These are phyloP conservation scores for Ochlodes sylvanus DNA, from an alignment of 2,888 invertebrate species.

Conservation along the genomic window DNA sequence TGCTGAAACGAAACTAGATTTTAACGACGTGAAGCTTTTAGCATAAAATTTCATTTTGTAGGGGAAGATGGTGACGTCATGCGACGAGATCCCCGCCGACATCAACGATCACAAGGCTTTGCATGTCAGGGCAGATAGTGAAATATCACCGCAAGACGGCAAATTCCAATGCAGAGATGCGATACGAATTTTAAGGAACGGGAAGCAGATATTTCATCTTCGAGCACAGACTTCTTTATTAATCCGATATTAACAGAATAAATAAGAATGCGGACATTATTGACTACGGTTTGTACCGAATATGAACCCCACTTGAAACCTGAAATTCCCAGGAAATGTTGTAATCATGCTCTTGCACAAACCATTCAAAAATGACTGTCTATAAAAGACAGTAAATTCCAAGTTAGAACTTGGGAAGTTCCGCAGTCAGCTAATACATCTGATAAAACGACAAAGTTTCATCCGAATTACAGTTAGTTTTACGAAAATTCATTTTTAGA, in stretches of 20 bases:
- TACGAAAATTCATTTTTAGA: conserved; percentile 52
- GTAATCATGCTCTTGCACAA: conserved; percentile 14
- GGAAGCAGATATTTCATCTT: conserved; percentile 15
- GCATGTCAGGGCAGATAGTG: conserved; percentile 36
- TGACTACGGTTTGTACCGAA: conserved; percentile 3
- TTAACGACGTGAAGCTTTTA: conserved; percentile 39
- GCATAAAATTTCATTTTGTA: conserved; percentile 38
- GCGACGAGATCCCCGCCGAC: conserved; percentile 23
- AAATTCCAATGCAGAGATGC: conserved; percentile 34
- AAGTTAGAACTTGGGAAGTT: conserved; percentile 38
- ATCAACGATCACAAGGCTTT: conserved; percentile 36
- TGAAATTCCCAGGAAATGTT: conserved; percentile 16
- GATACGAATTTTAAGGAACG: conserved; percentile 32
- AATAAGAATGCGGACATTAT: conserved; percentile 16
- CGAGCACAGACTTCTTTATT: conserved; percentile 4
- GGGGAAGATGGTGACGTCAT: conserved; percentile 32
- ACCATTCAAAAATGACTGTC: conserved; percentile 38
- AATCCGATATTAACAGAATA: conserved; percentile 13
- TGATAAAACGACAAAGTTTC: conserved; percentile 48
- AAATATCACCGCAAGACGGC: conserved; percentile 37
- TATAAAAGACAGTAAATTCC: conserved; percentile 33
- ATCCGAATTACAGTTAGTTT: conserved; percentile 52
- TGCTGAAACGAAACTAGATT: conserved; percentile 36
- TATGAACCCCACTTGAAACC: conserved; percentile 23
- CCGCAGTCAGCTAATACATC: conserved; percentile 31